phyloP scores from a whole-genome alignment of 2,888 invertebrate genomes.

The Anorthoa munda region DNA sequence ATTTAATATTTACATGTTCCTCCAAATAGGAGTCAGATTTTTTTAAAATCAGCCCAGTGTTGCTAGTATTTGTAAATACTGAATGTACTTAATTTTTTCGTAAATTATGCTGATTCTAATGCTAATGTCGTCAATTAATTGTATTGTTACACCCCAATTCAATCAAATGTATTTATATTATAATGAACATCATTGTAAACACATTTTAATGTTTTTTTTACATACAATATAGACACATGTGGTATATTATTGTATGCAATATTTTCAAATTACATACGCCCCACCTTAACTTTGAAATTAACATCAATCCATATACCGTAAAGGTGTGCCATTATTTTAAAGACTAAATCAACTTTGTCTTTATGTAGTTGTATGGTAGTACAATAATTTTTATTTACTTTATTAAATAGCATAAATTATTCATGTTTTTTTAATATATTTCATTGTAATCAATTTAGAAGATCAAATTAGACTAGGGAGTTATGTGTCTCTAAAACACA shows the following conservation, averaged over 20 bases:
- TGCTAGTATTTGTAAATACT: slow-evolving; percentile 41
- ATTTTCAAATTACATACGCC: not conserved
- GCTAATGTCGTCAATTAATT: slow-evolving; percentile 6
- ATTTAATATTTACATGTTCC: slow-evolving; percentile 1
- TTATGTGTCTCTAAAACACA: no score
- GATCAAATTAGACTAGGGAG: no score
- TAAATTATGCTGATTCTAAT: slow-evolving; percentile 11
- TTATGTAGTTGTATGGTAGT: slow-evolving; percentile 52
- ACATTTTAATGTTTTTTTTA: slow-evolving; percentile 9
- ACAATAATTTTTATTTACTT: slow-evolving; percentile 57
- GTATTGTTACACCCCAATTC: not conserved
- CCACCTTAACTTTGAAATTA: not conserved
- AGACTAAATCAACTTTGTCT: slow-evolving; percentile 57
- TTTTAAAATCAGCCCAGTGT: slow-evolving; percentile 1
- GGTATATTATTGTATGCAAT: slow-evolving; percentile 12
- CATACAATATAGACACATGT: slow-evolving; percentile 8
- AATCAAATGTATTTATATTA: slow-evolving; percentile 9
- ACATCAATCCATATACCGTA: slow-evolving; percentile 26
- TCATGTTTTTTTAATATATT: slow-evolving; percentile 23
- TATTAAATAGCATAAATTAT: slow-evolving; percentile 64
- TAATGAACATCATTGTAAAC: not conserved
- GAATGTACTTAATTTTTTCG: slow-evolving; percentile 51
- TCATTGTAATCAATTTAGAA: not conserved
- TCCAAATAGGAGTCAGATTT: not conserved
- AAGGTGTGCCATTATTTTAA: slow-evolving; percentile 64